Evolutionary conservation across 2,888 invertebrate species (phyloP).

Genomic region (Mesopsocus fuscifrons): DNA sequence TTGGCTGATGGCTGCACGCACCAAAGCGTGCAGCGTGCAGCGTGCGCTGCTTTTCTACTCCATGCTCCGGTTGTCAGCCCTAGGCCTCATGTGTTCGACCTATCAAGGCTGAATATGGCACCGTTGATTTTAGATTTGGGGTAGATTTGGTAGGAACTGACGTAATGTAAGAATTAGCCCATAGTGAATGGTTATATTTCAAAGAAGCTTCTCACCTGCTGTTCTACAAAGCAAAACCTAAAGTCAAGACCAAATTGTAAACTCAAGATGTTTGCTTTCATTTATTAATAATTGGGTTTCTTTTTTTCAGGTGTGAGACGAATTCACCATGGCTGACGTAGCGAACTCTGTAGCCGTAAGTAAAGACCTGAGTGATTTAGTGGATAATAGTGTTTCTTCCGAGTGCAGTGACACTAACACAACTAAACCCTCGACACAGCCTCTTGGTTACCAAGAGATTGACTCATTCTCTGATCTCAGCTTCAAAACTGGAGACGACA

Average conservation of each 20-base stretch:
- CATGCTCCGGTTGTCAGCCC: no score
- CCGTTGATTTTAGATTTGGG: no score
- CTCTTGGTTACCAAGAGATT: background rate
- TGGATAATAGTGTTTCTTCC: background rate
- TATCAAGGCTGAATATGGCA: no score
- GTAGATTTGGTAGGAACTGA: no score
- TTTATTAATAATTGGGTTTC: constrained; percentile 12
- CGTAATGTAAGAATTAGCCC: no score
- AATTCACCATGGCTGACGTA: constrained; percentile 18
- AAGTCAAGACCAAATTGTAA: background rate
- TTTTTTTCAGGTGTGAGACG: constrained; percentile 9
- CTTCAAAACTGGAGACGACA: constrained; percentile 13
- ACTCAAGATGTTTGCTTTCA: constrained; percentile 5
- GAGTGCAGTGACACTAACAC: constrained; percentile 7
- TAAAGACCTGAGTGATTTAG: constrained; percentile 10
- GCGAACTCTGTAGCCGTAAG: constrained; percentile 17
- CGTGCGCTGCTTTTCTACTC: no score
- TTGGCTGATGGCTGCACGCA: no score
- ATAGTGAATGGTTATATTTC: no score
- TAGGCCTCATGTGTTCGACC: no score
- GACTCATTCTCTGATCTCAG: constrained; percentile 12
- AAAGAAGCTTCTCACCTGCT: no score
- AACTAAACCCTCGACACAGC: background rate
- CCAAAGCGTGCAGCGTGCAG: no score
- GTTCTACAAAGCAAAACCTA: background rate